These are phyloP conservation scores for Polyergus mexicanus DNA, from an alignment of 1,140 invertebrate species.

Conservation along the genomic window DNA sequence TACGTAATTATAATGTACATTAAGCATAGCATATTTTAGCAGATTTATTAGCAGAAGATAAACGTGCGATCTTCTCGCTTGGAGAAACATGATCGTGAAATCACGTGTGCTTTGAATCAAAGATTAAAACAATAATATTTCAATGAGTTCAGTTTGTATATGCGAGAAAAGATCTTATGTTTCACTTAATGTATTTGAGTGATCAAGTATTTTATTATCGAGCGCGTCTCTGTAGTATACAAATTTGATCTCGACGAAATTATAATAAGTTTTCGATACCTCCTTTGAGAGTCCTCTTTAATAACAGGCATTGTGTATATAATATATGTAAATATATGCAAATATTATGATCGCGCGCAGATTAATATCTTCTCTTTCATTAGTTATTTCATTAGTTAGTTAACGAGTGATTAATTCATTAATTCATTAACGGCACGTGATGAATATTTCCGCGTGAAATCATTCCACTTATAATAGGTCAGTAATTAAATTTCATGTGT, in stretches of 20 bases:
- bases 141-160: not conserved
- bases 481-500: not conserved
- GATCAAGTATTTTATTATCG: not conserved
- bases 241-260: not conserved
- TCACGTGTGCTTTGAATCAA: not conserved
- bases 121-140: not conserved
- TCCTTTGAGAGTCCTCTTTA: not conserved
- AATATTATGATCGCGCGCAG: not conserved
- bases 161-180: not conserved
- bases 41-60: not conserved
- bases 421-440: not conserved
- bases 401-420: constrained; percentile 1
- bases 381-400: not conserved
- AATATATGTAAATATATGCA: constrained; percentile 41
- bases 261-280: not conserved
- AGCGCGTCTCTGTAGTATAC: not conserved
- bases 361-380: not conserved
- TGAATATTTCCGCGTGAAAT: not conserved
- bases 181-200: not conserved
- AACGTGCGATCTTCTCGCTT: not conserved
- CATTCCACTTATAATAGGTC: not conserved
- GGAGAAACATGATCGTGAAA: not conserved
- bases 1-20: no score
- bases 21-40: no score
- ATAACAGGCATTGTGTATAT: not conserved